These are phyloP conservation scores for Listronotus oregonensis DNA, from an alignment of 1,140 invertebrate genomes.

Conservation along the genomic window DNA sequence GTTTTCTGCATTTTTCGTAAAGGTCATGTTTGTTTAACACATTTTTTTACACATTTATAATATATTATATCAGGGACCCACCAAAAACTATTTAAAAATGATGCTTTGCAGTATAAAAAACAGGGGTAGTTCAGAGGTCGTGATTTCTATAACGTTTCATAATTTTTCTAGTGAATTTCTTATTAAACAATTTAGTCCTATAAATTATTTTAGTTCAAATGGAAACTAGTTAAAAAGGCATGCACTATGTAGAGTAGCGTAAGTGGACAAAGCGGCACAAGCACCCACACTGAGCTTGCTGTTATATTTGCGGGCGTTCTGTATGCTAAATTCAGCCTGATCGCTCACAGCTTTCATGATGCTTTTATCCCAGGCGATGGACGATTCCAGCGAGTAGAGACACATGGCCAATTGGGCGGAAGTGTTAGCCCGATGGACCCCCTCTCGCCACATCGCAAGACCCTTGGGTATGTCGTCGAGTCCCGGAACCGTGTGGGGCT, in stretches of 20 bases:
- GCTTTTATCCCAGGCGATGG: constrained; percentile 97
- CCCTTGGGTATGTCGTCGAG: constrained; percentile 66
- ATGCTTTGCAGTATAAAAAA: too few species aligned
- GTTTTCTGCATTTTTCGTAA: too few species aligned
- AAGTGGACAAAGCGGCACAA: constrained; percentile 50
- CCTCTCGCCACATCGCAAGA: constrained; percentile 86
- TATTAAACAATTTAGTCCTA: too few species aligned
- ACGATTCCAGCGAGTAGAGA: constrained; percentile 85
- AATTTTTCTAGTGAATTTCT: too few species aligned
- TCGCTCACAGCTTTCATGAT: constrained; percentile 97
- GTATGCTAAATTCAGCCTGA: constrained; percentile 54
- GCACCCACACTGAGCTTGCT: constrained; percentile 57
- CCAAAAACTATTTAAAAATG: too few species aligned
- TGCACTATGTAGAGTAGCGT: constrained; percentile 37
- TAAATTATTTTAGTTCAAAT: not conserved
- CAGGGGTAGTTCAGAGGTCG: too few species aligned
- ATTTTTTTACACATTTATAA: too few species aligned
- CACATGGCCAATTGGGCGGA: constrained; percentile 90
- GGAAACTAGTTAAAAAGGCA: constrained; percentile 4
- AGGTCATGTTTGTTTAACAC: too few species aligned
- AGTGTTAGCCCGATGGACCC: constrained; percentile 78
- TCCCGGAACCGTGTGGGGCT: constrained; percentile 37
- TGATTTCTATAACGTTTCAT: too few species aligned
- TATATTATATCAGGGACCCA: too few species aligned
- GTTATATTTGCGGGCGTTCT: constrained; percentile 57